Base-by-base conservation (phyloP, 2,113 vertebrate genomes). In the Zeus faber region DNA sequence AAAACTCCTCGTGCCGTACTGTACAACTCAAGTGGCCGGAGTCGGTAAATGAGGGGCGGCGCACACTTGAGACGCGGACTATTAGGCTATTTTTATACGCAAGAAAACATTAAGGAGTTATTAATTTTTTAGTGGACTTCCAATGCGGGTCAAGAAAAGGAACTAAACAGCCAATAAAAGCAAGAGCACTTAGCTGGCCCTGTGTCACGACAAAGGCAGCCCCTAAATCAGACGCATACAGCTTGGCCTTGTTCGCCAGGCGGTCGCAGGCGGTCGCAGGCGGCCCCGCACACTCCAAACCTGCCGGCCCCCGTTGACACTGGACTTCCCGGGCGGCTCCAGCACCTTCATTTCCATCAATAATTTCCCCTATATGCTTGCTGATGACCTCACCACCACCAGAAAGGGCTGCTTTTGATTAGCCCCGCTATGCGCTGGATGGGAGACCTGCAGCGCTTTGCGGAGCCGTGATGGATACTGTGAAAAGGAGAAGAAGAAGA, bases 381-480 rank as follows among this genome's bases (percentile, higher is more conserved):
- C 67, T 64, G 82, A 86, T 85, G 82, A 85, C 84, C 80, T 71
- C 33, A 10, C 68, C 65, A 62, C 76, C 58, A 44, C 10, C 43
- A 26, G 54, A 58, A 14, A 54, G 1, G 72, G 57, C 84, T 83
- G 86, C 60, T 84, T 84, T 67, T 70, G 67, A 85, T 88, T 85
- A 86, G 67, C 65, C 51, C 54, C 23, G 58, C 79, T 58, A 62
- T 57, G 67, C 50, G 63, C 67, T 33, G 31, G 59, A 74, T 88
- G 87, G 69, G 80, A 84, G 87, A 75, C 37, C 86, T 83, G 88
- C 85, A 89, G 90, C 89, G 83, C 80, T 44, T 76, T 82, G 76
- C 63, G 53, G 65, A 72, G 84, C 89, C 79, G 84, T 86, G 91
- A 90, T 85, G 91, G 91, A 92, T 90, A 76, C 88, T n/a, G n/a